Evolutionary conservation across 2,797 vertebrate genomes (phyloP).

Genomic region (Apogon talboti): DNA sequence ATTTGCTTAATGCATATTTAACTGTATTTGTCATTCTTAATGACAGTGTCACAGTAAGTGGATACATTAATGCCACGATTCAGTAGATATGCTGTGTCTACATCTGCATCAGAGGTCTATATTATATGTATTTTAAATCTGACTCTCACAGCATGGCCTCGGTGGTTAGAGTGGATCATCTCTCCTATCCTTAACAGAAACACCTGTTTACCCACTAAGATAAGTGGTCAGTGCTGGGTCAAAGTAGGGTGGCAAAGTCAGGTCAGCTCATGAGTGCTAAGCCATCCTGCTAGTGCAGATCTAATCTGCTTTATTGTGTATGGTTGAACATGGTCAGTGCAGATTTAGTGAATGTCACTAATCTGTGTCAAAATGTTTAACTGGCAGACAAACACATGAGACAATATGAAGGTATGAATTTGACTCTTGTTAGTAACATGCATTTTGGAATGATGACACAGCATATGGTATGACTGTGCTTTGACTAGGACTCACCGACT

Average conservation of each 20-base stretch:
- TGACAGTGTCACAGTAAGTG: conserved; percentile 10
- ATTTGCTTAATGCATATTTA: conserved; percentile 29
- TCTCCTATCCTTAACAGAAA: conserved; percentile 2
- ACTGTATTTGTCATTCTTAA: conserved; percentile 19
- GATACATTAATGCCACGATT: conserved; percentile 18
- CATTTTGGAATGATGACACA: too few relatives aligned
- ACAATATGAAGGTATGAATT: not conserved
- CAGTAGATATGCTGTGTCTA: conserved; percentile 8
- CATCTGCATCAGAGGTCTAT: not conserved
- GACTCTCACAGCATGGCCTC: conserved; percentile 6
- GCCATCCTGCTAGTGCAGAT: not conserved
- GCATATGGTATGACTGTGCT: too few relatives aligned
- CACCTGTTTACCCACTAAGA: not conserved
- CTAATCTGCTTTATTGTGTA: not conserved
- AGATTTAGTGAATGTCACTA: too few relatives aligned
- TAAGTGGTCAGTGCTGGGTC: not conserved
- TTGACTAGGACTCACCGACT: too few relatives aligned
- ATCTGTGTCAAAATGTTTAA: not conserved
- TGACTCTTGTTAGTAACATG: too few relatives aligned
- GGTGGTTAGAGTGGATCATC: conserved; percentile 12
- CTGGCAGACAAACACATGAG: not conserved
- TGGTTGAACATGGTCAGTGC: not conserved
- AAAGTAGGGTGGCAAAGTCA: conserved; percentile 1
- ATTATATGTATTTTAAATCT: not conserved
- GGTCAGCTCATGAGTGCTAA: not conserved